Conservation (phyloP, 2,888 invertebrate genomes). For the Acanthosepion lycidas region DNA sequence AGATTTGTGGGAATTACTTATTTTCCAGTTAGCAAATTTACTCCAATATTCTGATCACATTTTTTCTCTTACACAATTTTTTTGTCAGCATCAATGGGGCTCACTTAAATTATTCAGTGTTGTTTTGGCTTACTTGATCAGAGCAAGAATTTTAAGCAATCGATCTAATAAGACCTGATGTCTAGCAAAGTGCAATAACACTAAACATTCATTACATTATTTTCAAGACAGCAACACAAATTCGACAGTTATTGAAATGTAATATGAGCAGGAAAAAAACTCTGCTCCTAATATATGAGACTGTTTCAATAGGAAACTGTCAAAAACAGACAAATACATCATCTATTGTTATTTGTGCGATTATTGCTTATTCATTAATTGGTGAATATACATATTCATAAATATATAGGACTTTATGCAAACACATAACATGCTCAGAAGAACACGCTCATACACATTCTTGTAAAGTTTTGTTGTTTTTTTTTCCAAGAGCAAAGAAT, state of each 20-base stretch:
- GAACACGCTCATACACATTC: too few species aligned
- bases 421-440: not conserved
- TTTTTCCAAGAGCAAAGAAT: too few species aligned
- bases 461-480: too few species aligned
- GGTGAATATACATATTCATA: not conserved
- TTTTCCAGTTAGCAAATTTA: too few species aligned
- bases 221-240: not conserved
- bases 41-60: too few species aligned
- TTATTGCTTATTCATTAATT: not conserved
- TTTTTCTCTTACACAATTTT: not conserved
- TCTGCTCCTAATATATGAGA: not conserved
- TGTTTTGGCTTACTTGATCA: not conserved
- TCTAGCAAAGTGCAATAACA: conserved; percentile 33
- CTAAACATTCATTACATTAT: conserved; percentile 33
- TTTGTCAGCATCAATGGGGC: not conserved
- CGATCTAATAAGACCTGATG: not conserved
- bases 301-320: not conserved
- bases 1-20: too few species aligned
- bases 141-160: not conserved
- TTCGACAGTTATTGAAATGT: conserved; percentile 33
- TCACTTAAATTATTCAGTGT: not conserved
- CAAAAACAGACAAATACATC: conserved; percentile 6
- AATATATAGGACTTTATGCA: not conserved
- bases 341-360: not conserved
- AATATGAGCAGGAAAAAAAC: not conserved